Base-by-base conservation (phyloP, 2,113 vertebrate genomes). In the Neolamprologus devosi region DNA sequence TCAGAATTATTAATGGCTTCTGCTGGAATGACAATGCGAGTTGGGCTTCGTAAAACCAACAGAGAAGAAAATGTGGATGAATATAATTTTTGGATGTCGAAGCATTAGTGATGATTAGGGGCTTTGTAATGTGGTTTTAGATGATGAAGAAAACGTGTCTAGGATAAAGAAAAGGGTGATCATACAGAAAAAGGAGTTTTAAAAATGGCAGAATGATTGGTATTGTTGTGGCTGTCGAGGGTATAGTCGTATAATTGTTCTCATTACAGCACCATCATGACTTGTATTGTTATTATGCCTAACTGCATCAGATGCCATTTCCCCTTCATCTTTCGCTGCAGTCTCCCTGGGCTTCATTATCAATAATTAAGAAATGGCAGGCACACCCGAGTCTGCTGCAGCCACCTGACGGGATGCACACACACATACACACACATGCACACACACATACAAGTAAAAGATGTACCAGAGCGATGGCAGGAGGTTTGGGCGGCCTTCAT, bases 301-400 rank as follows among this genome's bases (percentile, higher is more conserved):
- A 92, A 90, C 87, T 94, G 88, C 90, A 90, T 92, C 91, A 55
- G 85, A 89, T 93, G 85, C 90, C 93, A 93, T 93, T 94, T 93
- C 87, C 90, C 92, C 93, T 87, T 93, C 88, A 86, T 94, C 93
- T 92, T 89, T 88, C 70, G 4, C 89, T 63, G 91, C 84, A 55
- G 88, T 93, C 94, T 95, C 95, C 49, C 73, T 70, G 90, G 95
- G 93, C 89, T 90, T 94, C 91, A 91, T 96, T 96, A 95, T 95
- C 94, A 96, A 95, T 96, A 95, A 96, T 96, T 95, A 95, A 96
- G 90, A 95, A 95, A 95, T 94, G 95, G 93, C 93, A 95, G 86
- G 90, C 90, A 54, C 89, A 82, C 90, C 86, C 91, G 84, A 80
- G 82, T 94, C 90, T 94, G 85, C 73, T 88, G 85, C 87, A 91